Evolutionary conservation across 2,113 vertebrate genomes (phyloP).

Genomic region (Speoplatyrhinus poulsoni): DNA sequence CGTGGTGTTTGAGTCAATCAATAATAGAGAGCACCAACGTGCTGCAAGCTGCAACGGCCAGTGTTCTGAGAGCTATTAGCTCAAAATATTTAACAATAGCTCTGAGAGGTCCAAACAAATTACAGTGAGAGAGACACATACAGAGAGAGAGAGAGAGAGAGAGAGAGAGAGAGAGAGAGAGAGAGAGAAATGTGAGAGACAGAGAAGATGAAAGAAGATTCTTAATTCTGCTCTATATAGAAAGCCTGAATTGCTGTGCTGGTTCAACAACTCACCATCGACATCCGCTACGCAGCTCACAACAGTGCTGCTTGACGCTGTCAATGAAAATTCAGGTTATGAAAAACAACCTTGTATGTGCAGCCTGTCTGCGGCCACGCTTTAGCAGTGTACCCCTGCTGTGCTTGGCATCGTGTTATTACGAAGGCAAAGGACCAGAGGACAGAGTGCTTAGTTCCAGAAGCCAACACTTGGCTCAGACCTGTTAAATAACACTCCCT

Average conservation of each 20-base stretch:
- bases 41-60: constrained; percentile 15
- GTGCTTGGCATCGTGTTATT: constrained; percentile 50
- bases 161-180: background rate
- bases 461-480: constrained; percentile 60
- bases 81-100: constrained; percentile 25
- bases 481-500: constrained; percentile 57
- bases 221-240: constrained; percentile 12
- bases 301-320: no score
- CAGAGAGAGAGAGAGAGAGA: background rate
- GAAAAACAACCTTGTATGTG: constrained; percentile 25
- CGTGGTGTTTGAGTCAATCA: constrained; percentile 23
- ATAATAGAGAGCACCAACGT: constrained; percentile 16
- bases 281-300: no score
- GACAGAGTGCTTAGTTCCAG: constrained; percentile 48
- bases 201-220: background rate
- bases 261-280: constrained; percentile 27
- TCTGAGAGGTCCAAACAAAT: constrained; percentile 22
- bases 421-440: constrained; percentile 35
- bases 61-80: constrained; percentile 28
- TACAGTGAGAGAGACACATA: background rate
- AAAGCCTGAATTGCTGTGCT: constrained; percentile 14
- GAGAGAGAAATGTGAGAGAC: no score
- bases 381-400: constrained; percentile 24
- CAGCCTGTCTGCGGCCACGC: constrained; percentile 18
- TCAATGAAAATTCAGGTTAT: constrained; percentile 31